Evolutionary conservation across 2,113 vertebrate genomes (phyloP).

Genomic region (Tylochromis polylepis): DNA sequence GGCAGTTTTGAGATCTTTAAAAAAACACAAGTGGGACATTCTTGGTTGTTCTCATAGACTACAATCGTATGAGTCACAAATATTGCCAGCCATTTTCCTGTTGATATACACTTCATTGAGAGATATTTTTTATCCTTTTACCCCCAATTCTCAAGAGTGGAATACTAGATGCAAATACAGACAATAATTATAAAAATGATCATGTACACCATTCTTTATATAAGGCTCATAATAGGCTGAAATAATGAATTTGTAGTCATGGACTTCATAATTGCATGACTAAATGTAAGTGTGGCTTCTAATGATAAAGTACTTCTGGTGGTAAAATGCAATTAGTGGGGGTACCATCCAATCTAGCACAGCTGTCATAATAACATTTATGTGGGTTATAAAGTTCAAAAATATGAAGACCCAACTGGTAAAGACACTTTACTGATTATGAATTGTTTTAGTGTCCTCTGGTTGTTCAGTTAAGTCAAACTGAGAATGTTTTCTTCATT

Average conservation of each 20-base stretch:
- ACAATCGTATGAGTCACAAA: not conserved
- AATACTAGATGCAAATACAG: not conserved
- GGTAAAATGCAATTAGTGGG: conserved; percentile 36
- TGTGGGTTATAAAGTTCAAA: conserved; percentile 38
- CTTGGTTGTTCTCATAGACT: not conserved
- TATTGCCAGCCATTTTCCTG: not conserved
- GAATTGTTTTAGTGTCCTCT: conserved; percentile 42
- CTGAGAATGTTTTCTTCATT: conserved; percentile 37
- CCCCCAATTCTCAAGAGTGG: not conserved
- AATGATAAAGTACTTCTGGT: conserved; percentile 31
- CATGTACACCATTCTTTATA: not conserved
- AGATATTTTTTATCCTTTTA: not conserved
- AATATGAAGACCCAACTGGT: conserved; percentile 26
- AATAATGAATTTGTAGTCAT: conserved; percentile 11
- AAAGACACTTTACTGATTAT: conserved; percentile 54
- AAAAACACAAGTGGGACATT: not conserved
- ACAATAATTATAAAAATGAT: not conserved
- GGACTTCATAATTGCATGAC: conserved; percentile 25
- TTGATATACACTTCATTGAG: not conserved
- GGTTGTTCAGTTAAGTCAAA: conserved; percentile 58
- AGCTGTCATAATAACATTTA: conserved; percentile 24
- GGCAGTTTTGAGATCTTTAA: not conserved
- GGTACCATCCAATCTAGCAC: conserved; percentile 14
- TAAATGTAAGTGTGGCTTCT: conserved; percentile 38
- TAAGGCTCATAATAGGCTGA: not conserved